A percentile compares a stretch with the other conserved stretches of the same genome.
These are phyloP conservation scores for Echinarachnius parma DNA, from an alignment of 53 echinoderm and acorn worm species.

Conservation along the genomic window DNA sequence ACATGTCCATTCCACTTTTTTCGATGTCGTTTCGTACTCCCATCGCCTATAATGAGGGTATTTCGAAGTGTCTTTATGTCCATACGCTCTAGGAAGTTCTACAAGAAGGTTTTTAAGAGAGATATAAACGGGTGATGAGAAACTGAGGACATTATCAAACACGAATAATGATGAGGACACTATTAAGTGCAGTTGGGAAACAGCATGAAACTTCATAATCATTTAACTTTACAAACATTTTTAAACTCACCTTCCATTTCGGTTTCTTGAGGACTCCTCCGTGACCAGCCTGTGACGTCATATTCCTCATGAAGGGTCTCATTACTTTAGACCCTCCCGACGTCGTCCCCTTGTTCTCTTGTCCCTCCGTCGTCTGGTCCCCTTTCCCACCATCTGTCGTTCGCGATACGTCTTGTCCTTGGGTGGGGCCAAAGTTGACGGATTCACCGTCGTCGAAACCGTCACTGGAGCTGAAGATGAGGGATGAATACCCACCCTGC, in stretches of 20 bases:
- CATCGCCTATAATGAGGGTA: no score
- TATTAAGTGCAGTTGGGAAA: no score
- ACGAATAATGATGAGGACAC: no score
- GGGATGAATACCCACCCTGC: constrained; percentile 22
- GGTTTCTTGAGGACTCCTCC: constrained; percentile 30
- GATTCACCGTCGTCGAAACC: constrained; percentile 6
- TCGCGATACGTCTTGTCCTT: neutral
- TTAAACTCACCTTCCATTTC: constrained; percentile 18
- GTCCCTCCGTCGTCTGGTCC: constrained; percentile 9
- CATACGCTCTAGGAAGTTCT: no score
- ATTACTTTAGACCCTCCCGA: neutral
- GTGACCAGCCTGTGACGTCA: constrained; percentile 38
- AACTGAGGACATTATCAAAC: no score
- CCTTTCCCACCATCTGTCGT: constrained; percentile 2
- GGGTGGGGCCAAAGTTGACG: neutral
- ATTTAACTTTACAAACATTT: neutral
- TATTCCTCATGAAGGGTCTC: constrained; percentile 13
- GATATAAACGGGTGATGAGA: no score
- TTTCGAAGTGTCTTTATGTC: no score
- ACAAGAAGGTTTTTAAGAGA: no score
- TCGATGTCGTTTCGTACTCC: no score
- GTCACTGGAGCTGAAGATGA: constrained; percentile 22
- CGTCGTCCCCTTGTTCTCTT: neutral
- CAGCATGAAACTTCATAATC: no score
- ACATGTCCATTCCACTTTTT: no score